Evolutionary conservation across 2,888 invertebrate species (phyloP).

Genomic region (Athripsodes cinereus): DNA sequence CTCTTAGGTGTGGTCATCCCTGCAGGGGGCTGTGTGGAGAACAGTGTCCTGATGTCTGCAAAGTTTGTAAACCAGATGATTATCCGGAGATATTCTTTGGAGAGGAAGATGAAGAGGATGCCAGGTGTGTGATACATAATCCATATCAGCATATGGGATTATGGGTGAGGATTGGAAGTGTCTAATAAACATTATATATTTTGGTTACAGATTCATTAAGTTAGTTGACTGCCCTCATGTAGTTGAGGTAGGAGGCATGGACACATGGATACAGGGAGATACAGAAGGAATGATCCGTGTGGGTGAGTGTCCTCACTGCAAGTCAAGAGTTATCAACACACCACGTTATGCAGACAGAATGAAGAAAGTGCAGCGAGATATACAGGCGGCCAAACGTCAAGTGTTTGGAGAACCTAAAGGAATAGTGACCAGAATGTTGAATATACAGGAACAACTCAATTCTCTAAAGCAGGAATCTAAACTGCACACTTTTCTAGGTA

Average conservation of each 20-base stretch:
- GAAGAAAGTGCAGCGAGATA: constrained; percentile 37
- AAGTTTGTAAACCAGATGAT: constrained; percentile 45
- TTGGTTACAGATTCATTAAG: constrained; percentile 40
- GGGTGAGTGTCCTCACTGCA: constrained; percentile 52
- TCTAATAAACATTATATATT: too few species aligned
- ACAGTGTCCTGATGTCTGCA: constrained; percentile 56
- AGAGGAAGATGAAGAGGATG: constrained; percentile 48
- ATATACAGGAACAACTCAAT: not conserved
- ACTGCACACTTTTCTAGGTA: too few species aligned
- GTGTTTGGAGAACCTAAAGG: constrained; percentile 29
- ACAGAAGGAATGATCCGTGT: constrained; percentile 34
- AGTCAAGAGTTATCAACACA: constrained; percentile 51
- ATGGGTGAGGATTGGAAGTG: too few species aligned
- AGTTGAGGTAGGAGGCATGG: constrained; percentile 44
- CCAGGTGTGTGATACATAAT: constrained; percentile 35
- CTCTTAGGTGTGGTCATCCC: constrained; percentile 51
- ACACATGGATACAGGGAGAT: constrained; percentile 37
- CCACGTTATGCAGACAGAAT: constrained; percentile 52
- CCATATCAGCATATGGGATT: too few species aligned
- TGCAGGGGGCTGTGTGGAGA: constrained; percentile 71
- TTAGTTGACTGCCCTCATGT: constrained; percentile 50
- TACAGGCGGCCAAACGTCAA: constrained; percentile 40
- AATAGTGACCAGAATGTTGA: not conserved
- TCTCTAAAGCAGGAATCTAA: too few species aligned
- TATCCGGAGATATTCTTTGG: constrained; percentile 43